A percentile compares a stretch with the other conserved stretches of the same genome.
Evolutionary conservation across 1,140 invertebrate genomes (phyloP).

Genomic region (Drosophila athabasca): DNA sequence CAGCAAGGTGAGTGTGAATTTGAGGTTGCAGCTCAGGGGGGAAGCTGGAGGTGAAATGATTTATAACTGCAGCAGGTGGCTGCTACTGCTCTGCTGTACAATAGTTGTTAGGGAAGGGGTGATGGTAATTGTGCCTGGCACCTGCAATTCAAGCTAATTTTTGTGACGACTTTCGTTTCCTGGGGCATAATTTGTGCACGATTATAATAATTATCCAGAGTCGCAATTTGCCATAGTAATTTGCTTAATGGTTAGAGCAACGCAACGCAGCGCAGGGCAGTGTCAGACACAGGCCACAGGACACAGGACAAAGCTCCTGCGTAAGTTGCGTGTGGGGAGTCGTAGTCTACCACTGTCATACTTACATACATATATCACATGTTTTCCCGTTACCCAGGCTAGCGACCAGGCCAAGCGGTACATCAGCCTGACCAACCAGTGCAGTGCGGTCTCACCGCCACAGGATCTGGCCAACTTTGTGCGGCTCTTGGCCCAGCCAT

Average conservation of each 20-base stretch:
- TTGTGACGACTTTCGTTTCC: constrained; percentile 50
- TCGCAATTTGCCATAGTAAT: constrained; percentile 70
- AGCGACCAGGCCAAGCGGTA: constrained; percentile 90
- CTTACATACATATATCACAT: no score
- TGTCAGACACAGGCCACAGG: no score
- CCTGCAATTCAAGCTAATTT: constrained; percentile 49
- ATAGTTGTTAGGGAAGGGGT: constrained; percentile 26
- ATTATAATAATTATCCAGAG: constrained; percentile 72
- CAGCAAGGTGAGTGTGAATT: constrained; percentile 88
- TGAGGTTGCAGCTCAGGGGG: background rate
- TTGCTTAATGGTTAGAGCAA: constrained; percentile 53
- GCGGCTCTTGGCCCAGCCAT: constrained; percentile 86
- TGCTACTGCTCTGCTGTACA: background rate
- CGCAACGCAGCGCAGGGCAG: background rate
- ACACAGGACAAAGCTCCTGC: no score
- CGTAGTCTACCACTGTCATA: no score
- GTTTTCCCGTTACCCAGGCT: constrained; percentile 85
- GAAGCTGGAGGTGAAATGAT: constrained; percentile 24
- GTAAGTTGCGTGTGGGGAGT: constrained; percentile 16
- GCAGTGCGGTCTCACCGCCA: constrained; percentile 87
- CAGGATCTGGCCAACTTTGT: constrained; percentile 90
- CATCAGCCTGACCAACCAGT: constrained; percentile 89
- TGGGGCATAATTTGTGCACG: constrained; percentile 59
- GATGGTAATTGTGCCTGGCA: constrained; percentile 12
- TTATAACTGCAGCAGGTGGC: constrained; percentile 58